Conservation (phyloP, 2,113 vertebrate species). For the Blennius ocellaris region DNA sequence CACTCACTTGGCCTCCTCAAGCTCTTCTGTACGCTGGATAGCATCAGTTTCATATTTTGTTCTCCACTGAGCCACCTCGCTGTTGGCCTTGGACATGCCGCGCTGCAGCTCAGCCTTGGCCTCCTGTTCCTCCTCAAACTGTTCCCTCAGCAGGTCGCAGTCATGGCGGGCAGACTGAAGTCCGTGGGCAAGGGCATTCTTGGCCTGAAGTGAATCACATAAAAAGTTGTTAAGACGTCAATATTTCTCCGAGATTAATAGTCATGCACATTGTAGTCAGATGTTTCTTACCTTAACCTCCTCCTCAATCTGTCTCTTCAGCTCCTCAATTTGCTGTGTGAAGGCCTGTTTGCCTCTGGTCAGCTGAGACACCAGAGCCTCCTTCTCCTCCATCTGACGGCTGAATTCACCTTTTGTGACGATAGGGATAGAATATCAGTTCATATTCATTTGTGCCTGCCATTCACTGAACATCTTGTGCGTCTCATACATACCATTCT, state of each 20-base stretch:
- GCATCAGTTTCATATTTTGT: constrained; percentile 88
- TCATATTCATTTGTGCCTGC: neutral
- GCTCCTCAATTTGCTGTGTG: constrained; percentile 80
- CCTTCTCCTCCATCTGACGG: constrained; percentile 88
- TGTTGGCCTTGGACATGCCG: constrained; percentile 88
- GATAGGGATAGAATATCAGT: neutral
- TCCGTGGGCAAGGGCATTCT: constrained; percentile 78
- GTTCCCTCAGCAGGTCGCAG: constrained; percentile 83
- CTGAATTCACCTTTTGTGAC: constrained; percentile 79
- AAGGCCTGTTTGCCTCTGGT: constrained; percentile 77
- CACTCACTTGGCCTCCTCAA: constrained; percentile 87
- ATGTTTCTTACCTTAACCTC: constrained; percentile 64
- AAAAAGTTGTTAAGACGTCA: neutral
- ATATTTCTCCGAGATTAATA: neutral
- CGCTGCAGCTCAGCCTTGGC: constrained; percentile 86
- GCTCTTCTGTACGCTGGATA: constrained; percentile 88
- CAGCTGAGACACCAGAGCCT: constrained; percentile 87
- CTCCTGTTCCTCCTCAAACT: constrained; percentile 88
- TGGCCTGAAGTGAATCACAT: constrained; percentile 54
- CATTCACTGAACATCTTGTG: neutral
- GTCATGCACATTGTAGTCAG: neutral
- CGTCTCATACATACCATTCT: constrained; percentile 57
- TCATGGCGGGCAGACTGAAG: constrained; percentile 81
- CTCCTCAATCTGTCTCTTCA: constrained; percentile 78
- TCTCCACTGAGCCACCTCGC: constrained; percentile 89